phyloP scores from a whole-genome alignment of 2,113 vertebrate species.

The Todiramphus saurophagus region DNA sequence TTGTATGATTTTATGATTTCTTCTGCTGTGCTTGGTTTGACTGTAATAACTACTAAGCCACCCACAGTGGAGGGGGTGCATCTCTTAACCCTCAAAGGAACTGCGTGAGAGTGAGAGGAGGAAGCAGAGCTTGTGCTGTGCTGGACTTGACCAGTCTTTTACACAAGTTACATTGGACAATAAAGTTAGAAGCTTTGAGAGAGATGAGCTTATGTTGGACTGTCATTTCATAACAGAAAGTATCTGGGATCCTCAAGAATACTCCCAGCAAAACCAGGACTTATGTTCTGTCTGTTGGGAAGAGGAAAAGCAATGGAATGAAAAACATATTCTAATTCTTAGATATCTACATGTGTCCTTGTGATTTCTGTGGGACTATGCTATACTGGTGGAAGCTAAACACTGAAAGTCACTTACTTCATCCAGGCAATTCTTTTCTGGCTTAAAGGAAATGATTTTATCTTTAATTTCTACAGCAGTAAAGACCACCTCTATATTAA shows the following conservation, averaged over 20 bases:
- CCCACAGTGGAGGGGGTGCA: not conserved
- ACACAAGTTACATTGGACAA: not conserved
- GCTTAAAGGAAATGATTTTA: not conserved
- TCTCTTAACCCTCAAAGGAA: not conserved
- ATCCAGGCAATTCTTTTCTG: not conserved
- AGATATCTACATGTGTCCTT: not conserved
- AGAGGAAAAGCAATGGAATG: not conserved
- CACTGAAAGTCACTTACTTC: not conserved
- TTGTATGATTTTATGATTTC: not conserved
- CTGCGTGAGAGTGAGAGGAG: not conserved
- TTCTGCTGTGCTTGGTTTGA: not conserved
- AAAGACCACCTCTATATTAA: not conserved
- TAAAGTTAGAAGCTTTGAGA: not conserved
- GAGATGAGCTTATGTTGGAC: not conserved
- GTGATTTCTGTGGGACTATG: not conserved
- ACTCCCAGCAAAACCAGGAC: not conserved
- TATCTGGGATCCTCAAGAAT: not conserved
- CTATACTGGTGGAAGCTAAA: not conserved
- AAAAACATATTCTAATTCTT: not conserved
- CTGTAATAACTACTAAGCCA: not conserved
- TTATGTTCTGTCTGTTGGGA: not conserved
- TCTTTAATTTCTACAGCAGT: not conserved
- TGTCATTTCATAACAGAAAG: not conserved
- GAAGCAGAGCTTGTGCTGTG: not conserved
- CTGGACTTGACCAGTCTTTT: not conserved